Evolutionary conservation across 2,113 vertebrate genomes (phyloP).

Genomic region (Aplodontia rufa): DNA sequence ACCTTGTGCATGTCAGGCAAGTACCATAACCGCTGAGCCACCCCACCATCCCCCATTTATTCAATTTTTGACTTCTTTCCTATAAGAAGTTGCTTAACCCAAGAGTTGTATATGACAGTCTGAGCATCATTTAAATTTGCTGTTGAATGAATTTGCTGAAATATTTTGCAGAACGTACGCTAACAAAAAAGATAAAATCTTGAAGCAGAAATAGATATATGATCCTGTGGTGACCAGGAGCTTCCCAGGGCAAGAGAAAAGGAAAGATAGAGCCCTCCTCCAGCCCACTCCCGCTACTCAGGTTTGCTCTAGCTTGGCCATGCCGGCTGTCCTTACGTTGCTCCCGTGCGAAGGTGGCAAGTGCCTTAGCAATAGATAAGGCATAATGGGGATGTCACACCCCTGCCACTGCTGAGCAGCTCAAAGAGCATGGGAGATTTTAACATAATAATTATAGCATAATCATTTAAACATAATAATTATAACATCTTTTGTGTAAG

Average conservation of each 20-base stretch:
- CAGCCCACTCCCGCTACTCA: rapidly evolving
- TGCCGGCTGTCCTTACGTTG: background rate
- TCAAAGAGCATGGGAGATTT: conserved; percentile 71
- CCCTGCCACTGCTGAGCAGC: conserved; percentile 56
- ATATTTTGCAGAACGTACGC: background rate
- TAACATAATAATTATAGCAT: conserved; percentile 81
- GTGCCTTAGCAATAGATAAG: conserved; percentile 34
- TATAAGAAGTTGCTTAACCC: background rate
- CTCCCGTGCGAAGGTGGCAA: conserved; percentile 32
- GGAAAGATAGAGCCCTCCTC: too few species aligned
- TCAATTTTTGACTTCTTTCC: background rate
- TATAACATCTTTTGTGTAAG: conserved; percentile 79
- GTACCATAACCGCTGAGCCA: too few species aligned
- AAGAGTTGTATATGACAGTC: background rate
- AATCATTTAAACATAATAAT: conserved; percentile 81
- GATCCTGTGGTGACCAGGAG: background rate
- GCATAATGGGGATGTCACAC: conserved; percentile 71
- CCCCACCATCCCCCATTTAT: too few species aligned
- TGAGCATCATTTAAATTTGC: background rate
- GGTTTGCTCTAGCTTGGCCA: background rate
- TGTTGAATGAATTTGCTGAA: background rate
- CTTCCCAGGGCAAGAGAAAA: background rate
- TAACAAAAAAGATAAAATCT: background rate
- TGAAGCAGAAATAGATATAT: background rate
- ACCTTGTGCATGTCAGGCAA: too few species aligned